A percentile compares a stretch with the other conserved stretches of the same genome.
Evolutionary conservation across 2,797 vertebrate genomes (phyloP).

Genomic region (Anguilla pacifica): DNA sequence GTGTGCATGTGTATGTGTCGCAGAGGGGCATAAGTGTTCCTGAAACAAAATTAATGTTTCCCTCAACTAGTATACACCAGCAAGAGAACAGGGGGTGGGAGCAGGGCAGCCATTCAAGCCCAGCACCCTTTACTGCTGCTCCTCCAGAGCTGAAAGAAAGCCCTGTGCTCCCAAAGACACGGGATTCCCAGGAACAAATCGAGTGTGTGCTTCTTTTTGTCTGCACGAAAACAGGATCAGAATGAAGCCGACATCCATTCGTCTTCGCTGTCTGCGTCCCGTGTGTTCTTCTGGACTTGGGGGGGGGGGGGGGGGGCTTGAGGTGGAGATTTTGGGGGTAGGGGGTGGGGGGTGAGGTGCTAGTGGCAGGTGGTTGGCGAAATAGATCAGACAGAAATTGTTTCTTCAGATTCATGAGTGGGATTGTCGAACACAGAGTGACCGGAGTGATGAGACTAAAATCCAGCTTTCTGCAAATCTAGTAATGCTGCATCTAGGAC

Average conservation of each 20-base stretch:
- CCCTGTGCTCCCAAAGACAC: not conserved
- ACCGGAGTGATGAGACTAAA: too few species aligned
- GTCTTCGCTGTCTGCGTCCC: not conserved
- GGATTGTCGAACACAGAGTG: too few species aligned
- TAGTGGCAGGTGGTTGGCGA: not conserved
- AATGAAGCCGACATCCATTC: not conserved
- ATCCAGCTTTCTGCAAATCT: too few species aligned
- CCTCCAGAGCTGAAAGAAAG: not conserved
- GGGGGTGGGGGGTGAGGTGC: not conserved
- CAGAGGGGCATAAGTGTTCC: not conserved
- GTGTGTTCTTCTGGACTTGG: not conserved
- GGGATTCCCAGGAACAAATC: not conserved
- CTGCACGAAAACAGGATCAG: not conserved
- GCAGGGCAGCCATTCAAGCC: not conserved
- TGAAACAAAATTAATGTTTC: not conserved
- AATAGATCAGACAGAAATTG: not conserved
- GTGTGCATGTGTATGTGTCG: not conserved
- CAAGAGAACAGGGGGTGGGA: not conserved
- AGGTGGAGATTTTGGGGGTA: not conserved
- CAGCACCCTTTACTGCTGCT: not conserved
- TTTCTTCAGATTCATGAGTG: not conserved
- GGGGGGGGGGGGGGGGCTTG: not conserved
- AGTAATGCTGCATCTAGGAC: too few species aligned
- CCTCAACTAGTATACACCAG: not conserved
- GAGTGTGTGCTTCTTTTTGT: not conserved